Evolutionary conservation across 2,888 invertebrate species (phyloP).

Genomic region (Phorcus lineatus): DNA sequence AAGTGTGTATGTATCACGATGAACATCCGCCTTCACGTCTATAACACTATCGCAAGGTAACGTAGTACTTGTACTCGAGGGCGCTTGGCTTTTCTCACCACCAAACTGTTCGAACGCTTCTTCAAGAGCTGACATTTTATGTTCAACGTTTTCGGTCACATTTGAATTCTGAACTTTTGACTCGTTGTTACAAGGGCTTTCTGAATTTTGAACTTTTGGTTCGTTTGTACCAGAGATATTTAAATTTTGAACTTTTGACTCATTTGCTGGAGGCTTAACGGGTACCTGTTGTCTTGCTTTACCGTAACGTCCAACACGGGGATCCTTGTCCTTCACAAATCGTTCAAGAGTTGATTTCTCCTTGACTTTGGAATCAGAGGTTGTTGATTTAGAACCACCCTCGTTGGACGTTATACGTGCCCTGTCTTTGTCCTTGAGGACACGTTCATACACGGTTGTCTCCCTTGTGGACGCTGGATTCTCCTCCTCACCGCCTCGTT

Average conservation of each 20-base stretch:
- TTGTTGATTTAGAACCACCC: background rate
- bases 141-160: too few relatives aligned
- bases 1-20: background rate
- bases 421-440: conserved; percentile 9
- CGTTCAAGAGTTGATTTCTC: background rate
- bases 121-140: too few relatives aligned
- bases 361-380: background rate
- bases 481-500: conserved; percentile 17
- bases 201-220: background rate
- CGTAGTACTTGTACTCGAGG: too few relatives aligned
- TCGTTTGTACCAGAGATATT: background rate
- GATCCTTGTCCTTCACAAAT: background rate
- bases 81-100: too few relatives aligned
- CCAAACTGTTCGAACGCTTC: too few relatives aligned
- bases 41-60: background rate
- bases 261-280: background rate
- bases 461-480: background rate
- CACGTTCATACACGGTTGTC: background rate
- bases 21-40: background rate
- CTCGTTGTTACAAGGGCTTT: too few relatives aligned
- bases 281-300: background rate
- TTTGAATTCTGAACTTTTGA: too few relatives aligned
- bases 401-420: background rate
- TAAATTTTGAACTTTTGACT: background rate
- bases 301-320: background rate